Percentiles rank a stretch among this genome's conserved stretches.
These are phyloP conservation scores for Echinometra lucunter DNA, from an alignment of 53 echinoderm and acorn worm genomes.

Conservation along the genomic window DNA sequence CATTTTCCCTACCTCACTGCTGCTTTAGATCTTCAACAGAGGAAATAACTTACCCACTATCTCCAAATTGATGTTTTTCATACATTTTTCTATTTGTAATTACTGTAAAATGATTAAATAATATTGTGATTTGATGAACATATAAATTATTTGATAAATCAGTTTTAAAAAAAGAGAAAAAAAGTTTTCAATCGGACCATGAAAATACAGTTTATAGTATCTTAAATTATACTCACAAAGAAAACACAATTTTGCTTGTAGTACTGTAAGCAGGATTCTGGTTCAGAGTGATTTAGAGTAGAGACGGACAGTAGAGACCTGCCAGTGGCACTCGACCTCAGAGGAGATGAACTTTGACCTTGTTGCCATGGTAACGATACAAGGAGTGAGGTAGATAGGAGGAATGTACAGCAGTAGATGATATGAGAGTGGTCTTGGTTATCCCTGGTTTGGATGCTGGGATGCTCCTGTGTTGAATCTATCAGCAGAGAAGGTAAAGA, in stretches of 20 bases:
- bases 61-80: too few species aligned
- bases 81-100: too few species aligned
- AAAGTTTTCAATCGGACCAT: background rate
- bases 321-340: slow-evolving; percentile 3
- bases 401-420: slow-evolving; percentile 79
- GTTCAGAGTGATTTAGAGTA: background rate
- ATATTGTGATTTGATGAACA: too few species aligned
- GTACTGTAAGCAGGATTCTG: background rate
- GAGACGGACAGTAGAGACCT: slow-evolving; percentile 36
- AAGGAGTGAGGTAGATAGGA: slow-evolving; percentile 64
- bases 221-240: slow-evolving; percentile 71
- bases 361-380: slow-evolving; percentile 81
- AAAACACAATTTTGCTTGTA: slow-evolving; percentile 75
- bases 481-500: background rate
- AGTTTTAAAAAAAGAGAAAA: too few species aligned
- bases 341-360: slow-evolving; percentile 44
- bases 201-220: background rate
- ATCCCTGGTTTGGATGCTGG: slow-evolving; percentile 1
- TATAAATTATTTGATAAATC: too few species aligned
- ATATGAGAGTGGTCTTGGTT: slow-evolving; percentile 60
- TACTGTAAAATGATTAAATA: too few species aligned
- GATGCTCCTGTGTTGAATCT: slow-evolving; percentile 19
- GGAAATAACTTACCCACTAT: too few species aligned
- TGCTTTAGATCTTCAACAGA: too few species aligned
- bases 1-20: too few species aligned